A percentile compares a stretch with the other conserved stretches of the same genome.
Conservation (phyloP, 2,888 invertebrate genomes). For the Ctena decussata region DNA sequence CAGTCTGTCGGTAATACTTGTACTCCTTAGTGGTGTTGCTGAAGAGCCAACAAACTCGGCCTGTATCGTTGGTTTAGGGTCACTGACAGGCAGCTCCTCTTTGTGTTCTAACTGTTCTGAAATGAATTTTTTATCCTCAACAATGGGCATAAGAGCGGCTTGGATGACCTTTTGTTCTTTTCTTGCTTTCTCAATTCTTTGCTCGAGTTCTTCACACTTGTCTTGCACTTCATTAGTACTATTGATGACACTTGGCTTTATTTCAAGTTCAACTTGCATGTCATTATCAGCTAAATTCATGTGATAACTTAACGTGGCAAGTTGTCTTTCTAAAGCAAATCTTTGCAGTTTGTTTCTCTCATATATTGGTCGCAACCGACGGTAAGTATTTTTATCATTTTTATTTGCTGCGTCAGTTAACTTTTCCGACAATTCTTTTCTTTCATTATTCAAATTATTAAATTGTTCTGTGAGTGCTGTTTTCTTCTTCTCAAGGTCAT, state of each 20-base stretch:
- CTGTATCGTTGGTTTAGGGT: neutral
- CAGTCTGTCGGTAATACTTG: neutral
- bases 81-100: neutral
- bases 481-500: slow-evolving; percentile 68
- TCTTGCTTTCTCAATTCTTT: slow-evolving; percentile 72
- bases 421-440: slow-evolving; percentile 65
- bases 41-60: slow-evolving; percentile 51
- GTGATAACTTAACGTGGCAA: slow-evolving; percentile 73
- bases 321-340: slow-evolving; percentile 73
- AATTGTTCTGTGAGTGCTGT: slow-evolving; percentile 57
- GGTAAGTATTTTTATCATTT: slow-evolving; percentile 63
- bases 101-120: slow-evolving; percentile 67
- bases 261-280: slow-evolving; percentile 74
- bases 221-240: slow-evolving; percentile 81
- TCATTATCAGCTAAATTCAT: slow-evolving; percentile 73
- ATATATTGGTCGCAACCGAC: slow-evolving; percentile 69
- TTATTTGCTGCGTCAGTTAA: slow-evolving; percentile 63
- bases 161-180: slow-evolving; percentile 76
- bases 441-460: slow-evolving; percentile 65
- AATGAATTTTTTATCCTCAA: slow-evolving; percentile 70
- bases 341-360: slow-evolving; percentile 78
- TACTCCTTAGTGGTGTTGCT: neutral
- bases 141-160: slow-evolving; percentile 76
- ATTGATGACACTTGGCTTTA: slow-evolving; percentile 76
- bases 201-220: slow-evolving; percentile 78